Conservation (phyloP, 1,140 invertebrate species). For the Teleogryllus occipitalis region DNA sequence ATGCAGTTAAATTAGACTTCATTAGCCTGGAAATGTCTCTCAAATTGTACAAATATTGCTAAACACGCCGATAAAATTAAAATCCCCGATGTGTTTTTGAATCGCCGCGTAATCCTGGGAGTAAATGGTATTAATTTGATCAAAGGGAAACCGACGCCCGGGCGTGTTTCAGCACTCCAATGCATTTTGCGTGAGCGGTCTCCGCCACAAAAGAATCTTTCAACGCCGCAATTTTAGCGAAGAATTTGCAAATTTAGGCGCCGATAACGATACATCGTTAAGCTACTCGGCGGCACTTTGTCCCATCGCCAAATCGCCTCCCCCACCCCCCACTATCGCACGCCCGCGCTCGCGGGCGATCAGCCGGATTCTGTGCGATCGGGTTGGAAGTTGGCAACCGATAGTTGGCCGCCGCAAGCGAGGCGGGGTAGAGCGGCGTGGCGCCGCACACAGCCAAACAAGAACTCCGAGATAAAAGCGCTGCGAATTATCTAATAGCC, state of each 20-base stretch:
- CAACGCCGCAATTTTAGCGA: not conserved
- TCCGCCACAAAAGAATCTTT: not conserved
- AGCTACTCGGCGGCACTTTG: not conserved
- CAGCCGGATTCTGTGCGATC: not conserved
- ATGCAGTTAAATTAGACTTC: slow-evolving; percentile 1
- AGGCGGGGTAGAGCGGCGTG: not conserved
- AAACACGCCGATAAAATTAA: slow-evolving; percentile 1
- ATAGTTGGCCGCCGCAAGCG: not conserved
- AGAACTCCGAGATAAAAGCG: not conserved
- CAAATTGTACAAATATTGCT: slow-evolving; percentile 1
- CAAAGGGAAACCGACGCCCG: not conserved
- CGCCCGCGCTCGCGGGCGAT: not conserved
- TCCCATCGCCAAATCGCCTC: not conserved
- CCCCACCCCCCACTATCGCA: not conserved
- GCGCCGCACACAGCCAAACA: not conserved
- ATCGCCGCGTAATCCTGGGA: not conserved
- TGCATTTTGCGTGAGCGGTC: not conserved
- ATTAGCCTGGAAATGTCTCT: not conserved
- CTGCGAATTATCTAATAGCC: not conserved
- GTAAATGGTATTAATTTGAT: slow-evolving; percentile 6
- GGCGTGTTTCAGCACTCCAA: not conserved
- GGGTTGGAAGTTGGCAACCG: not conserved
- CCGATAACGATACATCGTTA: not conserved
- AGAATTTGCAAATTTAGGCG: not conserved
- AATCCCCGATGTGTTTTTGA: slow-evolving; percentile 4